Evolutionary conservation across 2,113 vertebrate genomes (phyloP).

Genomic region (Zingel zingel): DNA sequence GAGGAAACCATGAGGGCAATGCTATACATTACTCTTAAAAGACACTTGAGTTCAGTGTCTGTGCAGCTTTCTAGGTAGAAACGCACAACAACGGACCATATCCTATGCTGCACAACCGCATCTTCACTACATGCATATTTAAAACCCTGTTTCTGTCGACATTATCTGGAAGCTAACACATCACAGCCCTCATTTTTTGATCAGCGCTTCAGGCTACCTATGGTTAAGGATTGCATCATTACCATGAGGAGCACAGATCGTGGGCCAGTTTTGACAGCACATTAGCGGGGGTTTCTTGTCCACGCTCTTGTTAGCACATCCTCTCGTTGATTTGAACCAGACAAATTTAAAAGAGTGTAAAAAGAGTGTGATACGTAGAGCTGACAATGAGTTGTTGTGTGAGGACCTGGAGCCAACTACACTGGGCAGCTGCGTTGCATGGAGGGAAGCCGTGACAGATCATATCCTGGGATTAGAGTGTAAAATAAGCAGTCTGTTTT

Average conservation of each 20-base stretch:
- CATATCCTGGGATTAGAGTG: conserved; percentile 81
- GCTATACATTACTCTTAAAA: conserved; percentile 37
- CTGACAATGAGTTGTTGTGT: conserved; percentile 71
- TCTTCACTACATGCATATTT: conserved; percentile 18
- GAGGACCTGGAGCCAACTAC: conserved; percentile 58
- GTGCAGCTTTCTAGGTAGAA: conserved; percentile 1
- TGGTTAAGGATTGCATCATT: conserved; percentile 11
- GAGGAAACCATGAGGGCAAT: conserved; percentile 49
- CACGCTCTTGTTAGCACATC: conserved; percentile 30
- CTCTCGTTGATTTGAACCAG: conserved; percentile 39
- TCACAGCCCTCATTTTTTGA: conserved; percentile 4
- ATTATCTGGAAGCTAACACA: conserved; percentile 13
- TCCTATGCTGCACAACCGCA: neutral
- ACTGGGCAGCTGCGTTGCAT: conserved; percentile 76
- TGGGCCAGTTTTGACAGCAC: conserved; percentile 28
- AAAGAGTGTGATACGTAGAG: conserved; percentile 29
- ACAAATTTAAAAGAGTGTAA: conserved; percentile 36
- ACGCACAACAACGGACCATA: conserved; percentile 1
- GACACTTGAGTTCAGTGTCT: conserved; percentile 24
- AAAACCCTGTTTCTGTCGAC: neutral
- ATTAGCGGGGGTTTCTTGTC: conserved; percentile 18
- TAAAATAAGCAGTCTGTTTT: conserved; percentile 78
- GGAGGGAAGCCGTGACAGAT: conserved; percentile 77
- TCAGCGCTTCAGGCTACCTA: neutral
- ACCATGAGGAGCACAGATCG: conserved; percentile 10